A percentile compares a stretch with the other conserved stretches of the same genome.
These are phyloP conservation scores for Phyllotis vaccarum DNA, from an alignment of 2,797 vertebrate genomes.

Conservation along the genomic window DNA sequence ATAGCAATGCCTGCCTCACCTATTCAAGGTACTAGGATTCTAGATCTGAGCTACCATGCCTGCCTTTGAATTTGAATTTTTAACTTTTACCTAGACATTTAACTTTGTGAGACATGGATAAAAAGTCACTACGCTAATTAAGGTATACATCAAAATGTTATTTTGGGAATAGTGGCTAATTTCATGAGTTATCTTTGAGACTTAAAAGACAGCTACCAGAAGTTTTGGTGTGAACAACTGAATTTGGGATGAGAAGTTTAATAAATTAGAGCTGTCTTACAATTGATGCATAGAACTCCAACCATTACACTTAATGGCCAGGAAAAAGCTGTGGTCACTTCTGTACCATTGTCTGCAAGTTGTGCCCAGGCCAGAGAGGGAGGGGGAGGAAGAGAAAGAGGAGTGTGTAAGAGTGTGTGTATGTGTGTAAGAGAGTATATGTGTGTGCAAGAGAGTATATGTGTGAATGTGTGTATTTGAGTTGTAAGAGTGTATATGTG, in stretches of 20 bases:
- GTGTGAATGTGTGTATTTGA: too few relatives aligned
- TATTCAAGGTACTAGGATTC: background rate
- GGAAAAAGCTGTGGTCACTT: background rate
- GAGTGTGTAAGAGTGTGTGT: too few relatives aligned
- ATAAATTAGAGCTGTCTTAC: background rate
- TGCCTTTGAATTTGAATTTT: background rate
- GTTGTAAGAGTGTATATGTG: background rate
- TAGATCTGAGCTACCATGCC: background rate
- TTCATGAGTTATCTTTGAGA: constrained; percentile 20
- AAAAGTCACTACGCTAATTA: constrained; percentile 13
- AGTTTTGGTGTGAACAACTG: background rate
- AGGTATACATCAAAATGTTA: background rate
- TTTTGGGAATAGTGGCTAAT: constrained; percentile 10
- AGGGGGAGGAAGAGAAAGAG: too few relatives aligned
- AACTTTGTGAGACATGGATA: background rate
- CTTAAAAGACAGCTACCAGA: constrained; percentile 8
- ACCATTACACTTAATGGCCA: background rate
- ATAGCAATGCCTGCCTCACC: background rate
- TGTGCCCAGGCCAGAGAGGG: background rate
- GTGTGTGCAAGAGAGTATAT: too few relatives aligned
- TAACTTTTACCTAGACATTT: constrained; percentile 14
- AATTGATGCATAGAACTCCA: constrained; percentile 21
- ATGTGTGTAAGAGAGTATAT: too few relatives aligned
- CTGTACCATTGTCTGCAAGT: background rate
- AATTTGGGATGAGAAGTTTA: background rate